These are phyloP conservation scores for Odontamblyopus lacepedii DNA, from an alignment of 2,797 vertebrate genomes.

Conservation along the genomic window DNA sequence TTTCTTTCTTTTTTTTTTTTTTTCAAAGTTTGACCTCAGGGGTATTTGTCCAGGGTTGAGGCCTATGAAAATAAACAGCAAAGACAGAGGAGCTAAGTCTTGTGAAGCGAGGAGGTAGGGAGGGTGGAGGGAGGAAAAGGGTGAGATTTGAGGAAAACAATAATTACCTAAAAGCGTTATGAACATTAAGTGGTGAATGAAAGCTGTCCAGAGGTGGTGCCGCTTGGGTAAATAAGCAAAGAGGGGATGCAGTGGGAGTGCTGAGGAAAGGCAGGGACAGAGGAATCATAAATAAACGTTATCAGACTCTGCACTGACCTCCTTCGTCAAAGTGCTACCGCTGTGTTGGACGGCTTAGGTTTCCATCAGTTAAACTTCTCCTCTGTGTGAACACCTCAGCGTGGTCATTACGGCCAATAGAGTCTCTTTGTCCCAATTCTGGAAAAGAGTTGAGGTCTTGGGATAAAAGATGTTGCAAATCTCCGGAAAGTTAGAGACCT, in stretches of 20 bases:
- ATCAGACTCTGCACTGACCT: constrained; percentile 69
- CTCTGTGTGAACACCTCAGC: constrained; percentile 35
- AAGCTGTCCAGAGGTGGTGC: constrained; percentile 61
- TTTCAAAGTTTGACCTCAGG: constrained; percentile 65
- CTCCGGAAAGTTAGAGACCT: not conserved
- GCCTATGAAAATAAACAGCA: constrained; percentile 79
- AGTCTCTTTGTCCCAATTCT: not conserved
- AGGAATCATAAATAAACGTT: constrained; percentile 70
- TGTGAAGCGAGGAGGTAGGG: constrained; percentile 56
- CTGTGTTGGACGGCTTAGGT: constrained; percentile 62
- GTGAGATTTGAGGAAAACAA: constrained; percentile 68
- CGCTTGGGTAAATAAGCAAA: constrained; percentile 71
- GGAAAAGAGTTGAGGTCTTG: not conserved
- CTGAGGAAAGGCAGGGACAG: constrained; percentile 63
- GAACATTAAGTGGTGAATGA: constrained; percentile 72
- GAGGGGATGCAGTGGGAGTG: constrained; percentile 58
- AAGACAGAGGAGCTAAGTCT: constrained; percentile 69
- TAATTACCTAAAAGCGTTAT: constrained; percentile 69
- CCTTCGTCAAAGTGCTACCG: constrained; percentile 55
- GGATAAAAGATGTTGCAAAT: not conserved
- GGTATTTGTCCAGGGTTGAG: constrained; percentile 76
- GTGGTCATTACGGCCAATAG: constrained; percentile 40
- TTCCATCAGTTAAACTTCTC: constrained; percentile 45
- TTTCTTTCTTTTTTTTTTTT: not conserved
- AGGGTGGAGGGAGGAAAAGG: constrained; percentile 25